Evolutionary conservation across 2,113 vertebrate genomes (phyloP).

Genomic region (Cacatua alba): DNA sequence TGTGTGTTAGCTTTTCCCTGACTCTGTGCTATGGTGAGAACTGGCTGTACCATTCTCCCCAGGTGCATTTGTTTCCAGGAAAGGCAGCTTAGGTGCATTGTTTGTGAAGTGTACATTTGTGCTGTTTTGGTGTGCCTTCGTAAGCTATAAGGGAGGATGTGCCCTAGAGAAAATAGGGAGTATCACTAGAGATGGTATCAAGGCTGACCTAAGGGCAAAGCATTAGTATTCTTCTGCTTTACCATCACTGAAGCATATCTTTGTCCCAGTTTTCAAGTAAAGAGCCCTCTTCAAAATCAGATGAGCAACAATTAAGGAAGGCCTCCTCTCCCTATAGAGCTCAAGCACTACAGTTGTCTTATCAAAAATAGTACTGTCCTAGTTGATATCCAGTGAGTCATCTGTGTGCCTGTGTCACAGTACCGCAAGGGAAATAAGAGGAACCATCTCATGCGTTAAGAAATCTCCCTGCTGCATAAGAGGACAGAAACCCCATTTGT

Average conservation of each 20-base stretch:
- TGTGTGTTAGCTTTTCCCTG: neutral
- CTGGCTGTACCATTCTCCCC: neutral
- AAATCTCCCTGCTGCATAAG: neutral
- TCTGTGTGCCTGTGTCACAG: neutral
- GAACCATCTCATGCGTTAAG: neutral
- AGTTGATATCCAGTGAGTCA: neutral
- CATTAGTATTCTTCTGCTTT: neutral
- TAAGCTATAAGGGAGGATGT: neutral
- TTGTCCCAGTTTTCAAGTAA: neutral
- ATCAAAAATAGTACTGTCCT: neutral
- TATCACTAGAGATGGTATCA: neutral
- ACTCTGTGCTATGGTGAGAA: neutral
- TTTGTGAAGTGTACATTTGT: neutral
- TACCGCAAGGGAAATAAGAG: neutral
- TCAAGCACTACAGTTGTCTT: neutral
- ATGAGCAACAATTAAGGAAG: neutral
- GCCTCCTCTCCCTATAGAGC: neutral
- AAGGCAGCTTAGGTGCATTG: neutral
- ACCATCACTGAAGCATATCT: neutral
- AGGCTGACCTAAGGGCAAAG: neutral
- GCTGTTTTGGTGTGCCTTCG: rapidly evolving
- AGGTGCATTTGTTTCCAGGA: neutral
- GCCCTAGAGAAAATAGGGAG: neutral
- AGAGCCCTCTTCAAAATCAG: neutral
- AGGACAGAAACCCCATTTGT: neutral